These are phyloP conservation scores for Prosopocoilus inquinatus DNA, from an alignment of 2,888 invertebrate genomes.

Conservation along the genomic window DNA sequence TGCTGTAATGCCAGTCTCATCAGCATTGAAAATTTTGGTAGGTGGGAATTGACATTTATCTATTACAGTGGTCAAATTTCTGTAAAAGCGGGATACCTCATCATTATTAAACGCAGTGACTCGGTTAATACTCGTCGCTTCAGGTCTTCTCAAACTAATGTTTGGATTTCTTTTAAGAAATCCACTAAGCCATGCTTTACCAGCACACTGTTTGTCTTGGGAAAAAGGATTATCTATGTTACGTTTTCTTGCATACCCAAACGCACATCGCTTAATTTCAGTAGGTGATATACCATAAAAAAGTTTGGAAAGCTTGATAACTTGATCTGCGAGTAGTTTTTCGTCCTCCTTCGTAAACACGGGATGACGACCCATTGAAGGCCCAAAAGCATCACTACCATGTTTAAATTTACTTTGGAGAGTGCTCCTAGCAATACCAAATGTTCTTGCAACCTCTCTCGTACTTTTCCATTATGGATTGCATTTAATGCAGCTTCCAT, in stretches of 20 bases:
- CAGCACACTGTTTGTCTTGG: conserved; percentile 27
- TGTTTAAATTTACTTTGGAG: neutral
- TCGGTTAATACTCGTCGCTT: neutral
- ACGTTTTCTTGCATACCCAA: conserved; percentile 22
- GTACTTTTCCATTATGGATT: neutral
- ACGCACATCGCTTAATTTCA: conserved; percentile 15
- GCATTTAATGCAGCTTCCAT: neutral
- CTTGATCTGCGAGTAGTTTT: conserved; percentile 18
- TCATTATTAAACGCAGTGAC: neutral
- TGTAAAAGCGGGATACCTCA: neutral
- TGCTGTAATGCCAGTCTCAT: conserved; percentile 7
- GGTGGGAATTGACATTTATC: neutral
- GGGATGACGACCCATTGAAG: conserved; percentile 22
- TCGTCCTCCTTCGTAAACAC: conserved; percentile 31
- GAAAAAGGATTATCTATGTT: conserved; percentile 33
- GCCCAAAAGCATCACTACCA: neutral
- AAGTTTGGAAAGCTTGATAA: conserved; percentile 17
- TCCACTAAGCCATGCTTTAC: conserved; percentile 34
- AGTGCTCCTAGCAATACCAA: neutral
- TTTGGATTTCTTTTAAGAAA: conserved; percentile 30
- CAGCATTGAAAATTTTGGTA: neutral
- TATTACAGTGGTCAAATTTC: neutral
- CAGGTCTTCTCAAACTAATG: neutral
- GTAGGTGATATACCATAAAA: conserved; percentile 23
- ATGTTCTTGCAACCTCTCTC: neutral